These are phyloP conservation scores for Drosophila kambysellisi DNA, from an alignment of 2,888 invertebrate genomes.

Conservation along the genomic window DNA sequence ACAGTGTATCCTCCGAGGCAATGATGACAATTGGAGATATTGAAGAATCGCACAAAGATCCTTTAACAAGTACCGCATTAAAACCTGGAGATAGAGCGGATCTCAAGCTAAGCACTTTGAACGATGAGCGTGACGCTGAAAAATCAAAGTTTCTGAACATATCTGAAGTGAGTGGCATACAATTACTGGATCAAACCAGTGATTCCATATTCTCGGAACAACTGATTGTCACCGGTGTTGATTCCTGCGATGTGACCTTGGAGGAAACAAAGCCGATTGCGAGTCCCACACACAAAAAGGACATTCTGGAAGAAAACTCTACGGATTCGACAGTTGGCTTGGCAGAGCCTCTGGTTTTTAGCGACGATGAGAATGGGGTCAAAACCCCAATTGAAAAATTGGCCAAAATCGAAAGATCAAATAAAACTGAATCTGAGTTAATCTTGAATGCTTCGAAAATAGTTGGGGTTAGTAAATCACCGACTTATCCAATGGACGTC, in stretches of 20 bases:
- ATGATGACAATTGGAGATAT: constrained; percentile 45
- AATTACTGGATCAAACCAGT: constrained; percentile 76
- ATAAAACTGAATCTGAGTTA: constrained; percentile 15
- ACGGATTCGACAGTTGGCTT: constrained; percentile 59
- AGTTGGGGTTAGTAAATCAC: constrained; percentile 15
- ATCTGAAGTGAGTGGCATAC: constrained; percentile 80
- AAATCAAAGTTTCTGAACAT: constrained; percentile 10
- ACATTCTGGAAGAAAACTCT: constrained; percentile 13
- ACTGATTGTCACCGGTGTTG: constrained; percentile 63
- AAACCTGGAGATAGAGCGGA: constrained; percentile 35
- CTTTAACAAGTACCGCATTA: constrained; percentile 63
- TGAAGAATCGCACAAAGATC: constrained; percentile 46
- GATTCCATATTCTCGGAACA: constrained; percentile 78
- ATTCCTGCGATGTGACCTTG: constrained; percentile 58
- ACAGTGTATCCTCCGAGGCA: constrained; percentile 48
- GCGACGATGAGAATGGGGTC: constrained; percentile 59
- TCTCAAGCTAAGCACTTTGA: not conserved
- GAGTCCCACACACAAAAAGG: not conserved
- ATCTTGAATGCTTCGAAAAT: constrained; percentile 11
- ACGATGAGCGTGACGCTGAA: constrained; percentile 11
- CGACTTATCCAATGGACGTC: constrained; percentile 12
- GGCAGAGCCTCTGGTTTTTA: constrained; percentile 61
- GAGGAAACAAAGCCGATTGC: constrained; percentile 46
- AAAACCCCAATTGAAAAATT: not conserved
- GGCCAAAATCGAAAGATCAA: not conserved